Conservation (phyloP, 2,888 invertebrate species). For the Cancer borealis region DNA sequence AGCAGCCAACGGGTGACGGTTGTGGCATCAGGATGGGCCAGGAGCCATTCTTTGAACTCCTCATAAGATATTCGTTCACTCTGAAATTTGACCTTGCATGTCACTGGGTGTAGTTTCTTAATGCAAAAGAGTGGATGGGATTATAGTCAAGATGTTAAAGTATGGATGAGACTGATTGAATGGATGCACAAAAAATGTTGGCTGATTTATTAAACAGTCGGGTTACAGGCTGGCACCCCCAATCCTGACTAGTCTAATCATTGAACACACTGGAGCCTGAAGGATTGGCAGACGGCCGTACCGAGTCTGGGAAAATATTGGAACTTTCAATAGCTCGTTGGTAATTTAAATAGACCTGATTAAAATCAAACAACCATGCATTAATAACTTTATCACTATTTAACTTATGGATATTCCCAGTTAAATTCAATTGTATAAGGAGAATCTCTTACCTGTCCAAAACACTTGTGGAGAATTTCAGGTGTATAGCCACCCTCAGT, state of each 20-base stretch:
- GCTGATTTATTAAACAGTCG: no score
- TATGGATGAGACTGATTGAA: no score
- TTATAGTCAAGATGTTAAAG: no score
- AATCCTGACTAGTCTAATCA: no score
- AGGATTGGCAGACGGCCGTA: no score
- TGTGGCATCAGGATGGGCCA: constrained; percentile 86
- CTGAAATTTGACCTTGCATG: constrained; percentile 78
- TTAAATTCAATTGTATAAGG: not conserved
- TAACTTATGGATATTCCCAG: not conserved
- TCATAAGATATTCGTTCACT: constrained; percentile 81
- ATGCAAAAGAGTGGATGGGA: no score
- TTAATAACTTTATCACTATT: not conserved
- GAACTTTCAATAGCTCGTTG: no score
- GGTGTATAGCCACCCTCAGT: constrained; percentile 73
- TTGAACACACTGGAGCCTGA: no score
- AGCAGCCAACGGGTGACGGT: constrained; percentile 91
- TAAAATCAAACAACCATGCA: not conserved
- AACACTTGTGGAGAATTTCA: constrained; percentile 72
- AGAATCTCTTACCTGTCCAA: constrained; percentile 67
- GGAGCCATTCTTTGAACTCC: constrained; percentile 88
- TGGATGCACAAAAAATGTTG: no score
- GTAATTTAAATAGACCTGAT: not conserved
- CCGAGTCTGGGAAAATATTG: no score
- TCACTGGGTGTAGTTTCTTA: no score
- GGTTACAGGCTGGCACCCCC: no score